Evolutionary conservation across 2,113 vertebrate genomes (phyloP).

Genomic region (Lamprologus speciosus): DNA sequence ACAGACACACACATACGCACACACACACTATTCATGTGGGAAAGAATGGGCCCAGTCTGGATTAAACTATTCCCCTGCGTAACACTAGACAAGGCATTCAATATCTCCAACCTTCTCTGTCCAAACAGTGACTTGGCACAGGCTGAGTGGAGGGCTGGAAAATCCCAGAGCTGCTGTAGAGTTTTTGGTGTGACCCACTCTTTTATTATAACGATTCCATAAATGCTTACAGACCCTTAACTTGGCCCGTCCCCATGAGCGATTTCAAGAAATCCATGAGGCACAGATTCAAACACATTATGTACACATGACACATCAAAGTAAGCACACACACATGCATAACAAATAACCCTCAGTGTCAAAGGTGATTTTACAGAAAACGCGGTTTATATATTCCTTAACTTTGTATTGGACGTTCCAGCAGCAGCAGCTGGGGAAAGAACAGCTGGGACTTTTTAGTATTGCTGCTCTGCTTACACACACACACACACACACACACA

Average conservation of each 20-base stretch:
- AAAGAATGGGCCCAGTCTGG: constrained; percentile 53
- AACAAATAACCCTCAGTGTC: background rate
- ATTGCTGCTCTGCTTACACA: background rate
- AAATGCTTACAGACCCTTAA: constrained; percentile 48
- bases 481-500: background rate
- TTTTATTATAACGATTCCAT: constrained; percentile 47
- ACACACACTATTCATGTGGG: constrained; percentile 43
- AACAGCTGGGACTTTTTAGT: constrained; percentile 33
- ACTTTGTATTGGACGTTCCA: background rate
- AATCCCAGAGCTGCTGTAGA: constrained; percentile 49
- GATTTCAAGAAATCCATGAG: background rate
- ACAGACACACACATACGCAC: background rate
- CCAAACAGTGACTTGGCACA: constrained; percentile 56
- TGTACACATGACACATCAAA: background rate
- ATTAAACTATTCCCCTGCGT: constrained; percentile 54
- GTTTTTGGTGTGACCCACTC: constrained; percentile 47
- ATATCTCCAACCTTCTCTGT: constrained; percentile 48
- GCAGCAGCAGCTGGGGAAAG: constrained; percentile 16
- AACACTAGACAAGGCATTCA: constrained; percentile 58
- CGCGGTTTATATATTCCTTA: background rate
- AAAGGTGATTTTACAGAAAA: background rate
- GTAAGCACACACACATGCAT: background rate
- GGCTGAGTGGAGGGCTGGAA: constrained; percentile 43
- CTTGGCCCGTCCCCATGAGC: background rate
- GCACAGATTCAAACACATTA: background rate